Evolutionary conservation across 2,888 invertebrate species (phyloP).

Genomic region (Cosmorhoe ocellata): DNA sequence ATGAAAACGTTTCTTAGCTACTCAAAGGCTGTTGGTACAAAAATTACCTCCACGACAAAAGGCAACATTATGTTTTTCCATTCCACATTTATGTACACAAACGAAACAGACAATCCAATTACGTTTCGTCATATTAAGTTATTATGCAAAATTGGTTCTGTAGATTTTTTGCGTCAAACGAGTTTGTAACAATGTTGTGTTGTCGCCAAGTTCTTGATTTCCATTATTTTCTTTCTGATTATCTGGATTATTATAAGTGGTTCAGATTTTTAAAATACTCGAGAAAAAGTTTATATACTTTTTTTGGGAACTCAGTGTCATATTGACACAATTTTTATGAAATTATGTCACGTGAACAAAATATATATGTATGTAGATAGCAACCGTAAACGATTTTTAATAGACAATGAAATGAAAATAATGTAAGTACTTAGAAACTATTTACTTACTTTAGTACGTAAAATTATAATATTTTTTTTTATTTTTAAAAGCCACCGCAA

Average conservation of each 20-base stretch:
- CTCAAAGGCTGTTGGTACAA: constrained; percentile 7
- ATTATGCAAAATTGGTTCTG: constrained; percentile 71
- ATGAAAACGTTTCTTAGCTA: constrained; percentile 4
- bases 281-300: too few species aligned
- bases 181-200: constrained; percentile 38
- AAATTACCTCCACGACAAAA: constrained; percentile 13
- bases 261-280: not conserved
- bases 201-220: constrained; percentile 33
- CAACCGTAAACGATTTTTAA: too few species aligned
- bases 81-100: constrained; percentile 38
- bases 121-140: constrained; percentile 71
- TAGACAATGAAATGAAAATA: too few species aligned
- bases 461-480: too few species aligned
- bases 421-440: too few species aligned
- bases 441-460: too few species aligned
- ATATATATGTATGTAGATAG: too few species aligned
- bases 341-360: too few species aligned
- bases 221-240: constrained; percentile 24
- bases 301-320: too few species aligned
- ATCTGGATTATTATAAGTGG: constrained; percentile 4
- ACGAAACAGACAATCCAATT: constrained; percentile 68
- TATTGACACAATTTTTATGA: not conserved
- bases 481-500: too few species aligned
- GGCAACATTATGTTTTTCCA: constrained; percentile 27
- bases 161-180: constrained; percentile 60